Base-by-base conservation (phyloP, 1,140 invertebrate genomes). In the Megathymus violae region DNA sequence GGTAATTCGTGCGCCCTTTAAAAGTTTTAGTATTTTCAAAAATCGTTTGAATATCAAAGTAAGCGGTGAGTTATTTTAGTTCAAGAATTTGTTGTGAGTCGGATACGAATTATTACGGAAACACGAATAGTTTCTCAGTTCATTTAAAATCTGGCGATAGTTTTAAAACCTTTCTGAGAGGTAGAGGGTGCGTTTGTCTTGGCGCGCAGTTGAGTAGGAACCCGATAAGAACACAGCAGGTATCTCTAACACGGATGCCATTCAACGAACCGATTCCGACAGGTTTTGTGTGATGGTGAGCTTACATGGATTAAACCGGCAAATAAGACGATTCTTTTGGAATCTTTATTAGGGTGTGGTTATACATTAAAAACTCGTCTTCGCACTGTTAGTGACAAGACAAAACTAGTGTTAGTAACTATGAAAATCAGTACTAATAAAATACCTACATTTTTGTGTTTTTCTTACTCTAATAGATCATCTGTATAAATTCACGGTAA, bases 241-340 rank as follows among this genome's bases (percentile, higher is more conserved):
- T 73, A 77, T 80, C 80, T 77, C n/a, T 71, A 85, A 85, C 36
- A 85, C 83, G 82, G 77, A 84, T 77, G 65, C 74, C 62, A 79
- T 84, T 83, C 82, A 75, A 74, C 76, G 78, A 85, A 81, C 69
- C 74, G 75, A 78, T 76, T 74, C 64, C 74, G 76, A 82, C 81
- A 81, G 82, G 81, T 88, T 85, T 82, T 76, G 75, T 74, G 67
- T 66, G 62, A 62, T 65, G 62, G 64, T 38, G 62, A 69, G 65
- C 59, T 50, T n/a, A 14, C 51, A 46, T 67, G 71, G 78, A 72
- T 78, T 69, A 70, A 73, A 68, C 76, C 69, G 62, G 69, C 63
- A 78, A 76, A 74, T 63, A 72, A 72, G 70, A 56, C 14, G 43
- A 54, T 13, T 27, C 38, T 54, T 54, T 19, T 38, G 51, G 38